Base-by-base conservation (phyloP, 2,888 invertebrate genomes). In the Monopis laevigella region DNA sequence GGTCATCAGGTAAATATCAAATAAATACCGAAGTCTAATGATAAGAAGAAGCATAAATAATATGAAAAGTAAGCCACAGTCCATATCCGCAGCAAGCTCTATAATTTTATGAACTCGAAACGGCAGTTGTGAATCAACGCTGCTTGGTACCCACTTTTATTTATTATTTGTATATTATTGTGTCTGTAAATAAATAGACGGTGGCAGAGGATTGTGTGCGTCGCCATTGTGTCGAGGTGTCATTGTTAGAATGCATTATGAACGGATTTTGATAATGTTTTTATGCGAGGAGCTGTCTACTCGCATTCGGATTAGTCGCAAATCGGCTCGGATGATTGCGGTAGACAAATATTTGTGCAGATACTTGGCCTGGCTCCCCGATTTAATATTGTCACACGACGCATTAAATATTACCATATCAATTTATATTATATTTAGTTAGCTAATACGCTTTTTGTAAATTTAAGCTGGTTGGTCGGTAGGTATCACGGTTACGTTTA, bases 91-190 rank as follows among this genome's bases (percentile, higher is more conserved):
- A n/a, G n/a, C n/a, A n/a, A n/a, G n/a, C n/a, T n/a, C n/a, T n/a
- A n/a, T n/a, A n/a, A n/a, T n/a, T n/a, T n/a, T n/a, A n/a, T n/a
- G n/a, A n/a, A n/a, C n/a, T n/a, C n/a, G n/a, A n/a, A n/a, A n/a
- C n/a, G n/a, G n/a, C n/a, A n/a, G n/a, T n/a, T n/a, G n/a, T n/a
- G n/a, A n/a, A n/a, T n/a, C n/a, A n/a, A 67, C 66, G 70, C 62
- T 65, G 65, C 64, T 32, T 16, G 53, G 53, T 50, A 50, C 48
- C 56, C 59, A 65, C 65, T 58, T 54, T 56, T 61, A 68, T 70
- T 68, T 73, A 75, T 75, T 74, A 75, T 77, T 64, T 67, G 68
- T 70, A 65, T 69, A 74, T 72, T 68, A 69, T 73, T 70, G 68
- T 57, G 54, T 28, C 42, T 60, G 65, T 63, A 72, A 71, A 72